These are phyloP conservation scores for Mechanitis messenoides DNA, from an alignment of 2,888 invertebrate species.

Conservation along the genomic window DNA sequence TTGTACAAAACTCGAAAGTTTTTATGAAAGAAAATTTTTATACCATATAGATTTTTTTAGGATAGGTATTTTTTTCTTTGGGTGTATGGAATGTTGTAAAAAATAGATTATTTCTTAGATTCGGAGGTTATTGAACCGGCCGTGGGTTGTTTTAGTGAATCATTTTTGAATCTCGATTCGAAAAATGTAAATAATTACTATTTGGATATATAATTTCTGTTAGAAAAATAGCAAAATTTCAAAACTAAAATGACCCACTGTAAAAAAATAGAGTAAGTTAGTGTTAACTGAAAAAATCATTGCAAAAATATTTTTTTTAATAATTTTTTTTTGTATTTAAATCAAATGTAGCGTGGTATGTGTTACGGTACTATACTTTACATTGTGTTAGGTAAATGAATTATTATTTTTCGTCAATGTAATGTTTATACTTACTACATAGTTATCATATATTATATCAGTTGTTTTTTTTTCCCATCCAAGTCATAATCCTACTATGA, in stretches of 20 bases:
- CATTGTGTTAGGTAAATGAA: constrained; percentile 72
- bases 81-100: constrained; percentile 74
- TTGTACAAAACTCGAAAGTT: constrained; percentile 35
- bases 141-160: constrained; percentile 65
- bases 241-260: constrained; percentile 2
- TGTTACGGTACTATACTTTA: constrained; percentile 54
- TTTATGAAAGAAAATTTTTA: constrained; percentile 45
- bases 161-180: constrained; percentile 53
- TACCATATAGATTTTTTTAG: constrained; percentile 54
- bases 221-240: background rate
- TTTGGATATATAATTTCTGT: constrained; percentile 43
- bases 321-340: constrained; percentile 32
- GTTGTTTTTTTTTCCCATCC: constrained; percentile 56
- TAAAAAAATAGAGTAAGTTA: too few relatives aligned
- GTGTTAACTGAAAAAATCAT: background rate
- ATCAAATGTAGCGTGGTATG: constrained; percentile 65
- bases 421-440: constrained; percentile 76
- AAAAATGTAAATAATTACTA: constrained; percentile 62
- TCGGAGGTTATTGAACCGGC: constrained; percentile 55
- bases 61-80: constrained; percentile 50
- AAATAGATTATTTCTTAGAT: constrained; percentile 67
- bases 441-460: constrained; percentile 73
- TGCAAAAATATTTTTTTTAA: constrained; percentile 5
- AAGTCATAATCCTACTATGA: too few relatives aligned
- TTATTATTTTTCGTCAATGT: constrained; percentile 72